Evolutionary conservation across 2,797 vertebrate species (phyloP).

Genomic region (Anas flavirostris): DNA sequence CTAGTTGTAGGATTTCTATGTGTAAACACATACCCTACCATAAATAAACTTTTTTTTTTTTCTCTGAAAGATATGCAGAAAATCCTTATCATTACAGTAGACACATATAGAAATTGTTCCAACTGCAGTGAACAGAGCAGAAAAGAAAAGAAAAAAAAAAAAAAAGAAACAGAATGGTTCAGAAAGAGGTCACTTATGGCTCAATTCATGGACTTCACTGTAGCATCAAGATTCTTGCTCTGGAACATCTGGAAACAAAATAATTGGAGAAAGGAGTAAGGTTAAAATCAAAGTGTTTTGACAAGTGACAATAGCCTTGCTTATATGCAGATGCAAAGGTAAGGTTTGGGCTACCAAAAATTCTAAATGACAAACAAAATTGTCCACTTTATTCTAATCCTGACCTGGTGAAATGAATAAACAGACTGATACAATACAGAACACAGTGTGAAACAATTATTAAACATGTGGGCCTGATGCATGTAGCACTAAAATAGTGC

Average conservation of each 20-base stretch:
- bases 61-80: constrained; percentile 28
- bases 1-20: constrained; percentile 50
- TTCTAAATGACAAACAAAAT: not conserved
- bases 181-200: not conserved
- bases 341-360: not conserved
- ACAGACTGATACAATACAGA: not conserved
- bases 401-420: not conserved
- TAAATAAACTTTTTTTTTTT: constrained; percentile 60
- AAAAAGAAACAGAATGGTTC: not conserved
- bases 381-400: not conserved
- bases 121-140: constrained; percentile 14
- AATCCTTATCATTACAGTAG: constrained; percentile 25
- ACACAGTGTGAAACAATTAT: not conserved
- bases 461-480: not conserved
- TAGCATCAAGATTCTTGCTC: not conserved
- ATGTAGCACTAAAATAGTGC: not conserved
- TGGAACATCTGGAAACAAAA: not conserved
- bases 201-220: not conserved
- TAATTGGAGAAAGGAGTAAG: not conserved
- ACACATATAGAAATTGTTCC: constrained; percentile 28
- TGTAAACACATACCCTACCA: constrained; percentile 12
- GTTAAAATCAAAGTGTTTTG: not conserved
- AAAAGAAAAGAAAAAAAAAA: constrained; percentile 25
- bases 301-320: not conserved
- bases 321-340: not conserved